Conservation (phyloP, 2,113 vertebrate genomes). For the Gracilinanus agilis region DNA sequence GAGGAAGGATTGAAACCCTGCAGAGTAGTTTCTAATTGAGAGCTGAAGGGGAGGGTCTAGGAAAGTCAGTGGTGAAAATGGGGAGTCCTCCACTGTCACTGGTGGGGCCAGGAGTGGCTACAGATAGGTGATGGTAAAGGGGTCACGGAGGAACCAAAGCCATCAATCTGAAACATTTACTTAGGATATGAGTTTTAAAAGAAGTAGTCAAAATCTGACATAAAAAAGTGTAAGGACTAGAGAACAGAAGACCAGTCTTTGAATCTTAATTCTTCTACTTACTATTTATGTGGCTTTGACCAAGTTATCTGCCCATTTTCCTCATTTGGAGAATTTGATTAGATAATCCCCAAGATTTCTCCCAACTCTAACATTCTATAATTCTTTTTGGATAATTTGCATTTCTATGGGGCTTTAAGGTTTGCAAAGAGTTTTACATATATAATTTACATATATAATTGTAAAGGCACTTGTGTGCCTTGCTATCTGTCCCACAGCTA, state of each 20-base stretch:
- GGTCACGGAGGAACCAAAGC: background rate
- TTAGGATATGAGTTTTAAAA: background rate
- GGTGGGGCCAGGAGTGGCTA: background rate
- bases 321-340: background rate
- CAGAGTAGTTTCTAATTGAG: background rate
- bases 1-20: conserved; percentile 2
- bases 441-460: too few relatives aligned
- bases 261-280: background rate
- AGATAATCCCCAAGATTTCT: background rate
- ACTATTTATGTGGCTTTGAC: background rate
- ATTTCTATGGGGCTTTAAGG: background rate
- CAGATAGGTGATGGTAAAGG: background rate
- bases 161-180: background rate
- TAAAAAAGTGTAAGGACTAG: background rate
- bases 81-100: background rate
- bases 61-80: background rate
- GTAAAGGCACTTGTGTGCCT: background rate
- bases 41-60: background rate
- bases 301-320: background rate
- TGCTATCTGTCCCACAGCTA: background rate
- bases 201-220: background rate
- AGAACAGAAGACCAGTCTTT: background rate
- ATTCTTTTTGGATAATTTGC: background rate
- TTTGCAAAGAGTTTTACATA: background rate
- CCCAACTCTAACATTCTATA: background rate